These are phyloP conservation scores for Hypocryptadius cinnamomeus DNA, from an alignment of 2,113 vertebrate genomes.

Conservation along the genomic window DNA sequence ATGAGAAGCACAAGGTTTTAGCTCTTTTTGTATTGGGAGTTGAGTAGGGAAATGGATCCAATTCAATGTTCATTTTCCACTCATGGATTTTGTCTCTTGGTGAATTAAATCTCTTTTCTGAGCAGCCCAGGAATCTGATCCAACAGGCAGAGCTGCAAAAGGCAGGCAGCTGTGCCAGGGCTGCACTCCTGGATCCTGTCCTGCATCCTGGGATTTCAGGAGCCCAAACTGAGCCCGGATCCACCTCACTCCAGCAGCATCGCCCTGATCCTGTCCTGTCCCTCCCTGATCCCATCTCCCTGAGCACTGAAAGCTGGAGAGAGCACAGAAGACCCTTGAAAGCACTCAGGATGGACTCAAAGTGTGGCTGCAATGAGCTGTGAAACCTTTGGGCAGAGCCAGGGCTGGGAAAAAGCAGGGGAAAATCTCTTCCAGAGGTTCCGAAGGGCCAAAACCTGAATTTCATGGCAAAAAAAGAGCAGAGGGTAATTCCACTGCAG, in stretches of 20 bases:
- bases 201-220: neutral
- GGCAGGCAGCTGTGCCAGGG: neutral
- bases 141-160: neutral
- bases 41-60: neutral
- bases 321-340: neutral
- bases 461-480: neutral
- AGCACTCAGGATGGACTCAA: neutral
- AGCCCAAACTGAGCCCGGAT: rapidly evolving
- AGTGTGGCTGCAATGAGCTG: constrained; percentile 4
- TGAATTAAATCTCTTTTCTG: neutral
- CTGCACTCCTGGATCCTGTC: neutral
- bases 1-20: neutral
- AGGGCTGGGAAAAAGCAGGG: neutral
- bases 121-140: neutral
- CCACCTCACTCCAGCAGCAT: neutral
- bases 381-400: constrained; percentile 19
- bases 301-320: neutral
- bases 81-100: neutral
- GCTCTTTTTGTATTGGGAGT: neutral
- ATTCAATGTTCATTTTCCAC: neutral
- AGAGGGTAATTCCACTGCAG: neutral
- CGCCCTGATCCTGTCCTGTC: rapidly evolving
- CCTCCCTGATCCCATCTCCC: neutral
- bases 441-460: neutral
- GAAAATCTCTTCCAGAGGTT: constrained; percentile 10